A percentile compares a stretch with the other conserved stretches of the same genome.
Evolutionary conservation across 1,140 invertebrate genomes (phyloP).

Genomic region (Microvelia longipes): DNA sequence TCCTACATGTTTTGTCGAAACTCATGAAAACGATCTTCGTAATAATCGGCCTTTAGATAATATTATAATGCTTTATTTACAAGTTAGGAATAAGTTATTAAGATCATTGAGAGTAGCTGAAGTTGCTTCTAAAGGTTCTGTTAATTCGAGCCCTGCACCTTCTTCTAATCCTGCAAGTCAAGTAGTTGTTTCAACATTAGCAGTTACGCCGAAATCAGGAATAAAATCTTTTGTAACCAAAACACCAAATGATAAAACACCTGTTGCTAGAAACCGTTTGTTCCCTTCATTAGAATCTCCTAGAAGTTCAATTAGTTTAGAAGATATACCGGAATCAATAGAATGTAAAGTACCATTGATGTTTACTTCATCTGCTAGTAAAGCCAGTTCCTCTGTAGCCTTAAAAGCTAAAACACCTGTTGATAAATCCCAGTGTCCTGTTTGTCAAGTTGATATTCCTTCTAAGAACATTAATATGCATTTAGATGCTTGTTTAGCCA

Average conservation of each 20-base stretch:
- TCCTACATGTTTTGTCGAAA: conserved; percentile 36
- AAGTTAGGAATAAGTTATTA: conserved; percentile 28
- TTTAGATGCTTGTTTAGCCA: conserved; percentile 37
- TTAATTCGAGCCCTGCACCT: not conserved
- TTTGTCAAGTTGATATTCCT: conserved; percentile 35
- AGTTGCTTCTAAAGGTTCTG: not conserved
- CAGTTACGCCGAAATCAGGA: not conserved
- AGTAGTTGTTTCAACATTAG: not conserved
- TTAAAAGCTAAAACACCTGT: conserved; percentile 5
- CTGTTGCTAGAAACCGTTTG: not conserved
- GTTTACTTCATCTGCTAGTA: not conserved
- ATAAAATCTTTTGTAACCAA: not conserved
- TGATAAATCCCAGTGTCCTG: conserved; percentile 35
- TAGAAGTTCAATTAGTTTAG: not conserved
- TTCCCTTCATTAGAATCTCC: not conserved
- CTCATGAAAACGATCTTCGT: conserved; percentile 34
- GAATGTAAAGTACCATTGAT: not conserved
- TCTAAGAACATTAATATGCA: conserved; percentile 35
- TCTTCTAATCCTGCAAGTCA: not conserved
- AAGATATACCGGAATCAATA: not conserved
- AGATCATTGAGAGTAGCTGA: conserved; percentile 15
- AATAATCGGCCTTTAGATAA: conserved; percentile 35
- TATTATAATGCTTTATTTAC: conserved; percentile 14
- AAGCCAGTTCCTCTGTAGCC: not conserved
- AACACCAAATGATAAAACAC: not conserved